A percentile compares a stretch with the other conserved stretches of the same genome.
Evolutionary conservation across 2,888 invertebrate genomes (phyloP).

Genomic region (Torymus tubicola): DNA sequence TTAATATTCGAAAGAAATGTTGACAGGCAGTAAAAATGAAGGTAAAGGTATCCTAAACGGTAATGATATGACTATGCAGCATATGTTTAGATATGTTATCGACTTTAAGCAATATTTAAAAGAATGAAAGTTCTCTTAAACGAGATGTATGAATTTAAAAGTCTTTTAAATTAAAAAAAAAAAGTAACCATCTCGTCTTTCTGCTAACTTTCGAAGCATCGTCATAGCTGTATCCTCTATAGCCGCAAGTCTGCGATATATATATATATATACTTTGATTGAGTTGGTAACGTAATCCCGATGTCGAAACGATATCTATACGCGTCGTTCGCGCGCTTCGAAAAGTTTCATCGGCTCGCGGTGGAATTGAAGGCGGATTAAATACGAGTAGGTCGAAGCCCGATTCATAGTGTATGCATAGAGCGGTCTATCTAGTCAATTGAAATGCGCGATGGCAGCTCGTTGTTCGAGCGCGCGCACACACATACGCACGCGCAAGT

Average conservation of each 20-base stretch:
- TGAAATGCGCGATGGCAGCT: constrained; percentile 63
- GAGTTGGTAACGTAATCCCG: constrained; percentile 38
- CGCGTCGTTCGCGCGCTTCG: not conserved
- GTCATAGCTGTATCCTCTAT: not conserved
- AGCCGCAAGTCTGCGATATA: not conserved
- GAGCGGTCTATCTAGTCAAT: constrained; percentile 61
- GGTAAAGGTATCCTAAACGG: too few species aligned
- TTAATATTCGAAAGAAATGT: too few species aligned
- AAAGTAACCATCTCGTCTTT: too few species aligned
- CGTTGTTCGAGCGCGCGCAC: constrained; percentile 39
- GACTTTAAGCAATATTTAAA: too few species aligned
- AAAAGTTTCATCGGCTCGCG: constrained; percentile 19
- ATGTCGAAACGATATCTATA: constrained; percentile 39
- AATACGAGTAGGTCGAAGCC: constrained; percentile 38
- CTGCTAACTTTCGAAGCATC: too few species aligned
- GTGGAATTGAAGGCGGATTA: constrained; percentile 55
- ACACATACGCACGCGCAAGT: too few species aligned
- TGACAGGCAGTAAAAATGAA: too few species aligned
- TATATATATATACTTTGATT: constrained; percentile 41
- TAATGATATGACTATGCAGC: too few species aligned
- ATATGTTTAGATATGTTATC: too few species aligned
- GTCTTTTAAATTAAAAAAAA: too few species aligned
- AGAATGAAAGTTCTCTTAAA: too few species aligned
- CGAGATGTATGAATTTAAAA: too few species aligned
- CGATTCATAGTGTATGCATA: constrained; percentile 61